phyloP scores from a whole-genome alignment of 2,888 invertebrate species.

The Mellilla xanthometata region DNA sequence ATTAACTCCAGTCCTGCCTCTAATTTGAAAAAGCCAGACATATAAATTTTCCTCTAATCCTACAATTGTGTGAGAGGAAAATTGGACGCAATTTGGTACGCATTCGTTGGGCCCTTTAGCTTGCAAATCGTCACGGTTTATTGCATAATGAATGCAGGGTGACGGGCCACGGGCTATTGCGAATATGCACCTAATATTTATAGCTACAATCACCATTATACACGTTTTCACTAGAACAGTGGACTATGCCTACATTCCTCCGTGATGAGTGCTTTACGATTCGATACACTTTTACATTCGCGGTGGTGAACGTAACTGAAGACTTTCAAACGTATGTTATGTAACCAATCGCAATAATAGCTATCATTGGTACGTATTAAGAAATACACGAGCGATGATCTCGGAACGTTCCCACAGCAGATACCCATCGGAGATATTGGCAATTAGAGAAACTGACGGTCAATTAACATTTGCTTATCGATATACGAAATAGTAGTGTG shows the following conservation, averaged over 20 bases:
- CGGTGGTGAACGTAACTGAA: constrained; percentile 45
- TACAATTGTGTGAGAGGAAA: constrained; percentile 71
- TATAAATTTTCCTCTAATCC: constrained; percentile 78
- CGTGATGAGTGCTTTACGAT: constrained; percentile 53
- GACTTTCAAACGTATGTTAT: constrained; percentile 41
- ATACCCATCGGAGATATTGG: constrained; percentile 23
- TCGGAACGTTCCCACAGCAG: constrained; percentile 14
- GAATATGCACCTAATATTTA: constrained; percentile 36
- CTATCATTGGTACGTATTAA: constrained; percentile 16
- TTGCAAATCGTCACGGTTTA: constrained; percentile 66
- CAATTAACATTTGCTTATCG: constrained; percentile 31
- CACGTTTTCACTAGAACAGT: constrained; percentile 40
- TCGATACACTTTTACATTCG: constrained; percentile 68
- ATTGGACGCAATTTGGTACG: constrained; percentile 70
- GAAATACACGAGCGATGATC: constrained; percentile 12
- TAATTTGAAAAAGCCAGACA: constrained; percentile 80
- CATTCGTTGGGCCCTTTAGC: constrained; percentile 57
- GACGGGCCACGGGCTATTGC: constrained; percentile 47
- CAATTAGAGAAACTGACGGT: constrained; percentile 31
- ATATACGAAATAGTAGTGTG: constrained; percentile 26
- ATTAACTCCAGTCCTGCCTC: constrained; percentile 60
- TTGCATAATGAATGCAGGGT: constrained; percentile 60
- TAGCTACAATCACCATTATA: constrained; percentile 37
- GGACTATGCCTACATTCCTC: constrained; percentile 34
- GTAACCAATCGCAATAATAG: constrained; percentile 29